These are phyloP conservation scores for Notothenia coriiceps DNA, from an alignment of 2,113 vertebrate species.

Conservation along the genomic window DNA sequence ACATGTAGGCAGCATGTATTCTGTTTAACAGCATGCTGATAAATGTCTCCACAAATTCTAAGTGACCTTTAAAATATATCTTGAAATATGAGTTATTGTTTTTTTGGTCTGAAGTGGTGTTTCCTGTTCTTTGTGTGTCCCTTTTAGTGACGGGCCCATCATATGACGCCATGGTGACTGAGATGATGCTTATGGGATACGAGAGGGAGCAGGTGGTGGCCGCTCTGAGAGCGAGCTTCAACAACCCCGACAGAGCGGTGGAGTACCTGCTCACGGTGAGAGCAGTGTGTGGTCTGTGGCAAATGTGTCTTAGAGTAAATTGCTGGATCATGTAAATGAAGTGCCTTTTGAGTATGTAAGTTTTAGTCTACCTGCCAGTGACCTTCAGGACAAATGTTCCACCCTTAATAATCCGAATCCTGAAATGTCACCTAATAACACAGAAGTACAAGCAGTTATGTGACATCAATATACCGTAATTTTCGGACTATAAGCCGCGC, in stretches of 20 bases:
- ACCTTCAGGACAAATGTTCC: not conserved
- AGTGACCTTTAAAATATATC: too few relatives aligned
- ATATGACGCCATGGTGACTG: constrained; percentile 97
- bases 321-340: not conserved
- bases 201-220: constrained; percentile 94
- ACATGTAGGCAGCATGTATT: not conserved
- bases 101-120: not conserved
- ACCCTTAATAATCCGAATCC: not conserved
- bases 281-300: not conserved
- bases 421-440: not conserved
- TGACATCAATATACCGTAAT: not conserved
- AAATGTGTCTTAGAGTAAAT: not conserved
- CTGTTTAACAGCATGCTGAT: not conserved
- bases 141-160: constrained; percentile 93
- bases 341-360: not conserved
- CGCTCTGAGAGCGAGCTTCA: constrained; percentile 95
- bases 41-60: not conserved
- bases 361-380: not conserved
- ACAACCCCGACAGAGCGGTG: constrained; percentile 97
- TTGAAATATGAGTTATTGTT: too few relatives aligned
- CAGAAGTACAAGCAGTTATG: not conserved
- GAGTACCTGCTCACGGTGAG: constrained; percentile 96
- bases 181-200: constrained; percentile 99
- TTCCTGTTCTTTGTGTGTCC: constrained; percentile 18
- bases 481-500: too few relatives aligned